phyloP scores from a whole-genome alignment of 2,113 vertebrate genomes.

The Gracilinanus agilis region DNA sequence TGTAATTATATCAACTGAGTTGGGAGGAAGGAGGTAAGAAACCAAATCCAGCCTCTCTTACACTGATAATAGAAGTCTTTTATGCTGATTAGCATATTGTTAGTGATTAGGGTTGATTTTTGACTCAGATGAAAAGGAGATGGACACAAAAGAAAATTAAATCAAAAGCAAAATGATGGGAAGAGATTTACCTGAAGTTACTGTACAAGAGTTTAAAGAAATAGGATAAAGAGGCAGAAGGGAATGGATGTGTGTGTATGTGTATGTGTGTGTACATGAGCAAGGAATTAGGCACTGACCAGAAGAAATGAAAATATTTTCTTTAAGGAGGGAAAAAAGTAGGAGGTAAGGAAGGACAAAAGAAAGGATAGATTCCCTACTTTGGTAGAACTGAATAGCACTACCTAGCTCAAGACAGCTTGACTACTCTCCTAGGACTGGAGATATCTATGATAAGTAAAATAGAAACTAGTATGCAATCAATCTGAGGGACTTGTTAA shows the following conservation, averaged over 20 bases:
- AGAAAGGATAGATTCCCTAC: background rate
- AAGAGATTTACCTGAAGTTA: background rate
- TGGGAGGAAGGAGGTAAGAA: background rate
- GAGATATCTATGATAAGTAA: background rate
- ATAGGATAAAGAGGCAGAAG: conserved; percentile 3
- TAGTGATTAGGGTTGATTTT: background rate
- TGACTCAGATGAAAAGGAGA: background rate
- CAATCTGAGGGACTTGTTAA: background rate
- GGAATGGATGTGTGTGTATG: background rate
- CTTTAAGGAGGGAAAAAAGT: background rate
- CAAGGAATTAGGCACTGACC: background rate
- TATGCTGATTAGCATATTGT: background rate
- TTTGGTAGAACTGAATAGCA: background rate
- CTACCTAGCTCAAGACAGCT: background rate
- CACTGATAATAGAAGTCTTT: background rate
- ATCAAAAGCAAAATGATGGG: background rate
- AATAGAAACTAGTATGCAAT: background rate
- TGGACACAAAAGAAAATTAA: background rate
- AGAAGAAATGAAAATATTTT: background rate
- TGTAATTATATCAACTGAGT: background rate
- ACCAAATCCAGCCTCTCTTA: background rate
- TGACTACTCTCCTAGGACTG: background rate
- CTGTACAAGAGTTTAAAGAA: background rate
- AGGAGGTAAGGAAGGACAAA: background rate
- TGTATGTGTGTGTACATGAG: background rate